phyloP scores from a whole-genome alignment of 1,140 invertebrate genomes.

The Mamestra configurata region DNA sequence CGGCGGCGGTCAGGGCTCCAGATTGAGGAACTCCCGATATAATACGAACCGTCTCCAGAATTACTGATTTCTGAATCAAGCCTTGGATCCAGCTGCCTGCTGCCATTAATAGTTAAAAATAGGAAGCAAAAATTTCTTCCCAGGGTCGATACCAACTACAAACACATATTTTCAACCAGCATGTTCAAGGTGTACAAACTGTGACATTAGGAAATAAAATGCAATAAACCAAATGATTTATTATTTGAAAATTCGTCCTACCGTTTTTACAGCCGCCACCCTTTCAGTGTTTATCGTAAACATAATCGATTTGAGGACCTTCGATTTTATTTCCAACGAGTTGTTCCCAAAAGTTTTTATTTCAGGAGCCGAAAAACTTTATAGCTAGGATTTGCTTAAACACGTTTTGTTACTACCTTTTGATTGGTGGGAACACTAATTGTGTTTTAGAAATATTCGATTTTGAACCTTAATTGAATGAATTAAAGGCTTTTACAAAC shows the following conservation, averaged over 20 bases:
- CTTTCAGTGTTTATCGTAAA: constrained; percentile 70
- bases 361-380: constrained; percentile 67
- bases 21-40: no score
- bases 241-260: constrained; percentile 70
- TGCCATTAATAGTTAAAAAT: no score
- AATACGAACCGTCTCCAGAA: no score
- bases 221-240: constrained; percentile 59
- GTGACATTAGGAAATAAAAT: constrained; percentile 38
- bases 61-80: no score
- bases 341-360: constrained; percentile 66
- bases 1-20: no score
- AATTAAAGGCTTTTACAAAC: neutral
- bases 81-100: no score
- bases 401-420: constrained; percentile 70
- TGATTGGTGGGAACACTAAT: constrained; percentile 50
- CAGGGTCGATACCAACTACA: neutral
- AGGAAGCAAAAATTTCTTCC: neutral
- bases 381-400: constrained; percentile 68
- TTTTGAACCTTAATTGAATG: constrained; percentile 20
- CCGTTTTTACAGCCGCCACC: constrained; percentile 75
- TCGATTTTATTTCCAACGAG: constrained; percentile 69
- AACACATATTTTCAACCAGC: neutral
- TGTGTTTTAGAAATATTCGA: neutral
- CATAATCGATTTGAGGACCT: constrained; percentile 68
- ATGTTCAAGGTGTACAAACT: neutral